Evolutionary conservation across 2,888 invertebrate species (phyloP), one percentile per base, ranked within the genome.

Genomic region (Agrypnus murinus): DNA sequence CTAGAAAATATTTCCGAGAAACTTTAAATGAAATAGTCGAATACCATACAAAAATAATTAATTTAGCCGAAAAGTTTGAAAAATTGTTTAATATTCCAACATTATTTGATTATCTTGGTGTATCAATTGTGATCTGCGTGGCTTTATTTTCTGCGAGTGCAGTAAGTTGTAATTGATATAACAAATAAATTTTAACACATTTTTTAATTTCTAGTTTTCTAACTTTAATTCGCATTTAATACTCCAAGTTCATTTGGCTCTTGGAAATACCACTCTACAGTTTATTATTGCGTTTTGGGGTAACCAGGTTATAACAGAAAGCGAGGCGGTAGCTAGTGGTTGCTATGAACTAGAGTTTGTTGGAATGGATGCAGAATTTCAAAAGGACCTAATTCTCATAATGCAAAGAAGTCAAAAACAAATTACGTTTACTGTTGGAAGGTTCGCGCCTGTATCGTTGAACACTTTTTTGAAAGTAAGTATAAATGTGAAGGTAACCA

Each of bases 351-450:
- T 19, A 7, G 25, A 50, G 12, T 50, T 63, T 50, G 17, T 4
- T 50, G 62, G 25, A 5, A 12, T 10, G 1, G 36, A 36, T 14
- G 8, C 36, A 19, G 14, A 34, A 12, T 50, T 50, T 38, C 62
- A 63, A 38, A 63, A 63, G 25, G n/a, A n/a, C 12, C 25, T 36
- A 25, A 8, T 60, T 2, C 9, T 60, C 2, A 63, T 63, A 32
- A 63, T 63, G 32, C 15, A 19, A n/a, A 46, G 50, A 36, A 48
- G 34, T 36, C 48, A 63, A 36, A 63, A 10, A 38, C 48, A 17
- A 4, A 63, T 63, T 25, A 0, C 12, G 10, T 63, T 63, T 38
- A 63, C 62, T 14, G 50, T 63, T 15, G 62, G 62, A 17, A 63
- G 48, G 7, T 63, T 36, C 50, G 34, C 50, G 19, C 48, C 62